Conservation (phyloP, 2,888 invertebrate genomes). For the Matsumyia berberina region DNA sequence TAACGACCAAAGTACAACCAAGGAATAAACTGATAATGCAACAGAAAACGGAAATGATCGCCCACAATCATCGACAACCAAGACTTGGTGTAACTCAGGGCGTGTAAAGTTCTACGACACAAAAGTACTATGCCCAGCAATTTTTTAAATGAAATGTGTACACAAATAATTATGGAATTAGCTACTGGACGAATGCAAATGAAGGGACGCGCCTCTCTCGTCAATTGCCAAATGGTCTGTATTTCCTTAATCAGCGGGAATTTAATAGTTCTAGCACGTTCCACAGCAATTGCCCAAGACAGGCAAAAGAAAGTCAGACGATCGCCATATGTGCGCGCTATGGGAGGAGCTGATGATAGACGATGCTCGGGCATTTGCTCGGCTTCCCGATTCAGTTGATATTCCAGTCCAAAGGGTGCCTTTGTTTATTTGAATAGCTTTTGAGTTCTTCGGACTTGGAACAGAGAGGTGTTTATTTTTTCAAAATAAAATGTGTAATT, state of each 20-base stretch:
- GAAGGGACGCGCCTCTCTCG: slow-evolving; percentile 13
- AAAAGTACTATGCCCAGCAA: slow-evolving; percentile 23
- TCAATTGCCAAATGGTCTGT: slow-evolving; percentile 36
- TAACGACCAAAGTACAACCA: not conserved
- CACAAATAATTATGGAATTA: slow-evolving; percentile 21
- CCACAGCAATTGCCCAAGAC: not conserved
- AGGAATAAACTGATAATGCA: not conserved
- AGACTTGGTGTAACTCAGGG: slow-evolving; percentile 6
- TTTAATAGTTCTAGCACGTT: slow-evolving; percentile 62
- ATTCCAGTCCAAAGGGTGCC: slow-evolving; percentile 15
- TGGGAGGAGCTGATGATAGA: slow-evolving; percentile 12
- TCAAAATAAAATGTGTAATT: too few relatives aligned
- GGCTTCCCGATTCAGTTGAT: slow-evolving; percentile 14
- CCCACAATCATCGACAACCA: slow-evolving; percentile 20
- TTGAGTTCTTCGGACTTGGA: not conserved
- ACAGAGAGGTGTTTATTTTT: slow-evolving; percentile 12
- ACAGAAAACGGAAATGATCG: slow-evolving; percentile 52
- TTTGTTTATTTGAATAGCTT: slow-evolving; percentile 25
- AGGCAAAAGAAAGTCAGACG: slow-evolving; percentile 18
- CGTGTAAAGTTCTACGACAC: slow-evolving; percentile 24
- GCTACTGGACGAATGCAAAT: slow-evolving; percentile 42
- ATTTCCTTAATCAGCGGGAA: slow-evolving; percentile 47
- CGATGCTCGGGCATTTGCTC: not conserved
- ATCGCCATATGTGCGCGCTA: not conserved
- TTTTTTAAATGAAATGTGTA: slow-evolving; percentile 56